phyloP scores from a whole-genome alignment of 2,888 invertebrate genomes.

The Salticus scenicus region DNA sequence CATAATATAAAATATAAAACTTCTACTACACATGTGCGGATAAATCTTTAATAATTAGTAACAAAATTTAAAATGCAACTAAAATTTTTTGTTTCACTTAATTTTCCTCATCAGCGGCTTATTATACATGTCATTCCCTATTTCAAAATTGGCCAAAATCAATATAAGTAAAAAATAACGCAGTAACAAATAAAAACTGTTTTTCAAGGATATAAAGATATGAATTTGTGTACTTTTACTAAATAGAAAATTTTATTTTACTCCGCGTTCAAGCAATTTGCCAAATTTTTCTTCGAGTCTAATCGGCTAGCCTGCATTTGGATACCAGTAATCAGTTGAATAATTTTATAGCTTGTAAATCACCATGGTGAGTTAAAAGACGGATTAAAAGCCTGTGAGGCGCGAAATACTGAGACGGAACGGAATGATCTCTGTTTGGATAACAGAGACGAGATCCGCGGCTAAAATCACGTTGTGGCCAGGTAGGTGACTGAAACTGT shows the following conservation, averaged over 20 bases:
- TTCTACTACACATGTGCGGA: too few species aligned
- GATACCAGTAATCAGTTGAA: not conserved
- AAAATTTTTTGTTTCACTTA: too few species aligned
- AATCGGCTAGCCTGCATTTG: not conserved
- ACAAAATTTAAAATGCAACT: too few species aligned
- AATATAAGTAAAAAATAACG: too few species aligned
- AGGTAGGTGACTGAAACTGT: not conserved
- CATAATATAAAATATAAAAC: too few species aligned
- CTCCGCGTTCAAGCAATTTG: not conserved
- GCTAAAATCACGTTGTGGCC: not conserved
- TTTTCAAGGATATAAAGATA: too few species aligned
- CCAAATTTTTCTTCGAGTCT: not conserved
- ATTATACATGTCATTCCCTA: too few species aligned
- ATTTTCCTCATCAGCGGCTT: too few species aligned
- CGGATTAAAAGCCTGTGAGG: not conserved
- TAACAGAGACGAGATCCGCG: not conserved
- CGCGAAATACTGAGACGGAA: not conserved
- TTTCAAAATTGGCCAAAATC: too few species aligned
- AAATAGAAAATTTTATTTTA: not conserved
- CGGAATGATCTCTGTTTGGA: not conserved
- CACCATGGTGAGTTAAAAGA: not conserved
- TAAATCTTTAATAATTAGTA: too few species aligned
- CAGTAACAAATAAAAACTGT: too few species aligned
- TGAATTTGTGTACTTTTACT: not conserved
- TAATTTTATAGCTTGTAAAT: too few species aligned